Base-by-base conservation (phyloP, 37 sponge, comb jelly and placozoan genomes). In the Hormiphora californensis region DNA sequence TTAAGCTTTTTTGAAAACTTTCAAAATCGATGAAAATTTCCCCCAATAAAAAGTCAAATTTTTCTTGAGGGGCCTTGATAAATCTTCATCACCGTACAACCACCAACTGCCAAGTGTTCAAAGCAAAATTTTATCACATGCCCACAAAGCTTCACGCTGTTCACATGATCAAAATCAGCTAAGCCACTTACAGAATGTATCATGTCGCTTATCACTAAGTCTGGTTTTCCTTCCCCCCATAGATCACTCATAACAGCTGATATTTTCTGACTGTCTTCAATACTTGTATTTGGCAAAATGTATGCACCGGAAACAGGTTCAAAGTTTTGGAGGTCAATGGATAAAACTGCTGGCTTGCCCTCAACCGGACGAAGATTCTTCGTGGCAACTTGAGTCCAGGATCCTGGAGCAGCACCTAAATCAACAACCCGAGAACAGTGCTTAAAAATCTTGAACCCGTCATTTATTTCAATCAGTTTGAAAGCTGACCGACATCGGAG, bases 11-110 rank as follows among this genome's bases (percentile, higher is more conserved):
- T n/a, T n/a, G n/a, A n/a, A n/a, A n/a, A n/a, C n/a, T n/a, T n/a
- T n/a, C n/a, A n/a, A n/a, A n/a, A n/a, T n/a, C n/a, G n/a, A n/a
- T n/a, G n/a, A n/a, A n/a, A n/a, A n/a, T n/a, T n/a, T n/a, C n/a
- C n/a, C n/a, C n/a, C n/a, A n/a, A n/a, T n/a, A n/a, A n/a, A n/a
- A n/a, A n/a, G n/a, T n/a, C n/a, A n/a, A n/a, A n/a, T n/a, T n/a
- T n/a, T n/a, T n/a, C n/a, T n/a, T n/a, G n/a, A n/a, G n/a, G 61
- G 61, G 22, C 61, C 61, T 28, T 57, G n/a, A 31, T 57, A 57
- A 21, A 57, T 57, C 27, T 57, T 57, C 61, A 57, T 57, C 5
- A 57, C 61, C n/a, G 27, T 30, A 28, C 30, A 57, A 28, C 61
- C 61, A 19, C 23, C 27, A 15, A 28, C 23, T 57, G n/a, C 61